Base-by-base conservation (phyloP, 1,140 invertebrate species). In the roundworm (Caenorhabditis elegans) region DNA sequence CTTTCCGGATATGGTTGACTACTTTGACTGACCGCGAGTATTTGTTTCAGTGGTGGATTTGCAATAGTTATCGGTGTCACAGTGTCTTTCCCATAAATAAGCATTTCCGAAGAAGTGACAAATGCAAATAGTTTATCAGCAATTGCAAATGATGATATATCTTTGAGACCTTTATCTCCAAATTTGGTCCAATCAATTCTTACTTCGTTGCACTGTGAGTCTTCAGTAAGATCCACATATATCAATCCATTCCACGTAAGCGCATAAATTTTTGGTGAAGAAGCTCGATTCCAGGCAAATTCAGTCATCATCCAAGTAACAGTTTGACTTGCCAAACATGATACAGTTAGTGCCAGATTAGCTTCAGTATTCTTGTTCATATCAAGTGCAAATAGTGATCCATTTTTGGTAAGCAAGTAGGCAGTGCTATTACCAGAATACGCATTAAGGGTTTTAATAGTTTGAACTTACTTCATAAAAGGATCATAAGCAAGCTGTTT, bases 121-220 rank as follows among this genome's bases (percentile, higher is more conserved):
- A 89, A 90, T 19, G 89, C 84, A 70, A 89, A 90, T 28, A 89
- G 70, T 80, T 89, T 90, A 78, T 89, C 88, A 15, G 89, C 89
- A n/a, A 90, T 89, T 4, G 89, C 77, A 80, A 89, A 89, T 34
- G 85, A 82, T 17, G 83, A 84, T 11, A 89, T 85, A 13, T 86
- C 84, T 79, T 89, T 89, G 17, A 90, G 76, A 2, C 89, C 88
- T 5, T 85, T 88, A 36, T 88, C 86, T 31, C 87, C 88, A 53
- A 88, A 88, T 53, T 88, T 83, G 17, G 60, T 55, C 88, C 88
- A 89, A 28, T 88, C 86, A 36, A 88, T 86, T 31, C 85, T 82
- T 15, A 88, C 78, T 76, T 88, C 88, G 15, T 86, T 84, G 24
- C 88, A 89, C 28, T 87, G 88, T 17, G 49, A 78, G 34, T 77